A percentile compares a stretch with the other conserved stretches of the same genome.
Evolutionary conservation across 2,113 vertebrate genomes (phyloP).

Genomic region (Prunella himalayana): DNA sequence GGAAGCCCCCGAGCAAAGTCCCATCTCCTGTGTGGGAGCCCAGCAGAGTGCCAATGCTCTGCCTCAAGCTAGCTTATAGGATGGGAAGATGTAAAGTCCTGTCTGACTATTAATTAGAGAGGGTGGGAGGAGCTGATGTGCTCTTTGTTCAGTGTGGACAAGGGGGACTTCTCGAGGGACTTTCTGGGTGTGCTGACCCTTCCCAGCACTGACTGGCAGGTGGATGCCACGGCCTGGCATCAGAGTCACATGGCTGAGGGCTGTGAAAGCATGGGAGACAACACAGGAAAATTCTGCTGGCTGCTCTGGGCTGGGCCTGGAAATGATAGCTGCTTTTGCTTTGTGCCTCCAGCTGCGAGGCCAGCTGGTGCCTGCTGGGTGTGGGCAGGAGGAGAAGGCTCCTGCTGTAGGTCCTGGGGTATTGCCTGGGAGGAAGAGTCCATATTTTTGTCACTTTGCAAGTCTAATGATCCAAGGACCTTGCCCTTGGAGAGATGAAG

Average conservation of each 20-base stretch:
- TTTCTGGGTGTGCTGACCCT: rapidly evolving
- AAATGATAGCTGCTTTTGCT: rapidly evolving
- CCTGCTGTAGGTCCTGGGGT: background rate
- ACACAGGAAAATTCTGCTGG: background rate
- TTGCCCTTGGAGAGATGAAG: background rate
- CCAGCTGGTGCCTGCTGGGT: background rate
- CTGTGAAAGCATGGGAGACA: rapidly evolving
- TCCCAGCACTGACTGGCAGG: background rate
- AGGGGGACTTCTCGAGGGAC: background rate
- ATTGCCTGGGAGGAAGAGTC: background rate
- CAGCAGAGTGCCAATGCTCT: background rate
- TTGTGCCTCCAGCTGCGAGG: background rate
- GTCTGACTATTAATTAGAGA: background rate
- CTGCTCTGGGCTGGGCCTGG: background rate
- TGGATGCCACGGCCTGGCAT: rapidly evolving
- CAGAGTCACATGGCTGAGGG: rapidly evolving
- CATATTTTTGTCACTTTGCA: background rate
- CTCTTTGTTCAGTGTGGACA: background rate
- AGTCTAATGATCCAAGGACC: background rate
- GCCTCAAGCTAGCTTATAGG: background rate
- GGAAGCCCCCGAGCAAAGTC: background rate
- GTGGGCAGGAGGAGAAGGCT: background rate
- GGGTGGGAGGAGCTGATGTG: background rate
- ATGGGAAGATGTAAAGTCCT: background rate
- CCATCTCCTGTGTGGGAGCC: background rate